Conservation (phyloP, 1,140 invertebrate genomes). For the Copidosoma floridanum region DNA sequence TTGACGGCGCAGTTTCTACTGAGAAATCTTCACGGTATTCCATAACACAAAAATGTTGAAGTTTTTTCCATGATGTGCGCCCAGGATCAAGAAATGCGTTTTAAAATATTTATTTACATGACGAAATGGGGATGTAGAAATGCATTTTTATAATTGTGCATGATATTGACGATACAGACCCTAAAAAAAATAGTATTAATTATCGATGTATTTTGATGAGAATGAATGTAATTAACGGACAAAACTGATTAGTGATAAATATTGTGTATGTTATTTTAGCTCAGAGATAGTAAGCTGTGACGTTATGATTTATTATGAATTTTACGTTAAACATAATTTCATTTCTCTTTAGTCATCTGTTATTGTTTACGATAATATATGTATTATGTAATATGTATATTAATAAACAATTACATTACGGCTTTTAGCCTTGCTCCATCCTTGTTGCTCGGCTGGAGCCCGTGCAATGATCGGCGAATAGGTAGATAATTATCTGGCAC, state of each 20-base stretch:
- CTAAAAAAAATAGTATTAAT: slow-evolving; percentile 21
- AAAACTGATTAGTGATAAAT: slow-evolving; percentile 22
- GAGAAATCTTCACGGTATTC: slow-evolving; percentile 10
- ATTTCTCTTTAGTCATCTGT: too few species aligned
- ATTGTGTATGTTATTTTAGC: background rate
- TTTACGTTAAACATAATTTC: slow-evolving; percentile 17
- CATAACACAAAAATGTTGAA: slow-evolving; percentile 2
- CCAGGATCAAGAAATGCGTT: slow-evolving; percentile 13
- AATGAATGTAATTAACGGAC: slow-evolving; percentile 19
- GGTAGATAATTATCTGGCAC: too few species aligned
- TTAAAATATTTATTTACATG: background rate
- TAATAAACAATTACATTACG: too few species aligned
- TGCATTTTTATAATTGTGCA: slow-evolving; percentile 15
- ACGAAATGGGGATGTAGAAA: background rate
- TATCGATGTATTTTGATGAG: slow-evolving; percentile 13
- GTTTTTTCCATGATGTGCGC: background rate
- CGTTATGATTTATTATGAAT: slow-evolving; percentile 10
- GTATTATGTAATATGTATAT: too few species aligned
- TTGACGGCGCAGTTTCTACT: slow-evolving; percentile 5
- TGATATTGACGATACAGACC: slow-evolving; percentile 9
- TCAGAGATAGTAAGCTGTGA: slow-evolving; percentile 1
- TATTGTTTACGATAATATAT: too few species aligned
- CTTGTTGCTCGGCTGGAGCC: too few species aligned
- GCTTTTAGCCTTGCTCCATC: too few species aligned
- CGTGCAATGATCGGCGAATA: too few species aligned